Base-by-base conservation (phyloP, 2,113 vertebrate species). In the Trogon melanurus region DNA sequence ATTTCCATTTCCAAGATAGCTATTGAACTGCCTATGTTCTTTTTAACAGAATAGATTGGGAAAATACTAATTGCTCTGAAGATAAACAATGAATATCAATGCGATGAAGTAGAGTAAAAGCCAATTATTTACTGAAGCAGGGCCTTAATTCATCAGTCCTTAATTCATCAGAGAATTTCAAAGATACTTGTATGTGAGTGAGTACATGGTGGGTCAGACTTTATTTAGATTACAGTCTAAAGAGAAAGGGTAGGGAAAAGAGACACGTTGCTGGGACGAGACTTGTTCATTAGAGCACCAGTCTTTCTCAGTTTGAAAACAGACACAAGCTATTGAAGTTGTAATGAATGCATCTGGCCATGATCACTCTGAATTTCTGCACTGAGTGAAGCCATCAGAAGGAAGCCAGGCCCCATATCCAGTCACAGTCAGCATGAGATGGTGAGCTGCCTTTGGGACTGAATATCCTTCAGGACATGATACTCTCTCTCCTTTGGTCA, bases 381-480 rank as follows among this genome's bases (percentile, higher is more conserved):
- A 64, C 36, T 18, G 36, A 48, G 25, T 20, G 27, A 67, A 73
- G 15, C 8, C 20, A 47, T 16, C n/a, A 53, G 32, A 82, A 92
- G 15, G 19, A 66, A 16, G 23, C 6, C 20, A 81, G 29, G 22
- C 21, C 32, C 16, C 17, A 38, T 36, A 47, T 21, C 65, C 48
- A 58, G 18, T 21, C 48, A 78, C 11, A 21, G 22, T 13, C 10
- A 76, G 16, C 27, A 9, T 50, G 50, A 71, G 20, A 29, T 13
- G 1, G 20, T 21, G 5, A 89, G 15, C 3, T 4, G 1, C 13
- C 23, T 61, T 25, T 21, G 6, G 14, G 10, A 11, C 18, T 18
- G 18, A 57, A 32, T 10, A 5, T 11, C 34, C 48, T 62, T 85
- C 32, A 48, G 25, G 11, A 26, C 13, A 53, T 27, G 17, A 38